A percentile compares a stretch with the other conserved stretches of the same genome.
Evolutionary conservation across 2,113 vertebrate genomes (phyloP).

Genomic region (Poecilia latipinna): DNA sequence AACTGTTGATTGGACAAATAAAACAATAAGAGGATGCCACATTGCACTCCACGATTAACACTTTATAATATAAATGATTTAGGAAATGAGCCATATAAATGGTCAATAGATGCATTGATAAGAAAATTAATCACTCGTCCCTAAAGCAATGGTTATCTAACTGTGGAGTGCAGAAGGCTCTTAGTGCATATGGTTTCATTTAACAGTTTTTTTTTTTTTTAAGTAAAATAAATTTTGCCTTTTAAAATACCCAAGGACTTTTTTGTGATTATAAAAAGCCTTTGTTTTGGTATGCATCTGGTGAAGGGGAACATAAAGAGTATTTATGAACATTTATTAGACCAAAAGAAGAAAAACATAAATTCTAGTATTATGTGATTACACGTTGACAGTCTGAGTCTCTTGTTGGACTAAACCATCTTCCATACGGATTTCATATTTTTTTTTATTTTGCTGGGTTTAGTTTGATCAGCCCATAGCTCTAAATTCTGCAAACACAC

Average conservation of each 20-base stretch:
- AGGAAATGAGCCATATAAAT: background rate
- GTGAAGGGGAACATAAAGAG: background rate
- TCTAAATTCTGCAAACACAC: constrained; percentile 24
- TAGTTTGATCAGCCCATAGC: constrained; percentile 24
- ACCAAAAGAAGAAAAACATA: constrained; percentile 3
- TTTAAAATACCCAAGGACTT: background rate
- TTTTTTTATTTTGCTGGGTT: constrained; percentile 22
- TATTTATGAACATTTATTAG: constrained; percentile 11
- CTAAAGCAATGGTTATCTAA: background rate
- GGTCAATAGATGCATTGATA: background rate
- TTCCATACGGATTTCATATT: background rate
- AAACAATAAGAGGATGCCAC: background rate
- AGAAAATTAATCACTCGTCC: background rate
- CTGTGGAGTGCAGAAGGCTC: background rate
- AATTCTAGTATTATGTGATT: constrained; percentile 21
- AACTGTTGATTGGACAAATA: constrained; percentile 12
- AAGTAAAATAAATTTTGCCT: constrained; percentile 1
- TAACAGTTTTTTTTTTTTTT: background rate
- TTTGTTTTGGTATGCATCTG: constrained; percentile 7
- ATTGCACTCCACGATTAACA: background rate
- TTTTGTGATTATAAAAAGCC: background rate
- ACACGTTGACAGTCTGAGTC: constrained; percentile 6
- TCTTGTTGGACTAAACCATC: constrained; percentile 29
- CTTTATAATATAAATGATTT: background rate
- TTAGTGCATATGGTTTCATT: background rate